Conservation (phyloP, 2,113 vertebrate species). For the Brienomyrus longianalis region DNA sequence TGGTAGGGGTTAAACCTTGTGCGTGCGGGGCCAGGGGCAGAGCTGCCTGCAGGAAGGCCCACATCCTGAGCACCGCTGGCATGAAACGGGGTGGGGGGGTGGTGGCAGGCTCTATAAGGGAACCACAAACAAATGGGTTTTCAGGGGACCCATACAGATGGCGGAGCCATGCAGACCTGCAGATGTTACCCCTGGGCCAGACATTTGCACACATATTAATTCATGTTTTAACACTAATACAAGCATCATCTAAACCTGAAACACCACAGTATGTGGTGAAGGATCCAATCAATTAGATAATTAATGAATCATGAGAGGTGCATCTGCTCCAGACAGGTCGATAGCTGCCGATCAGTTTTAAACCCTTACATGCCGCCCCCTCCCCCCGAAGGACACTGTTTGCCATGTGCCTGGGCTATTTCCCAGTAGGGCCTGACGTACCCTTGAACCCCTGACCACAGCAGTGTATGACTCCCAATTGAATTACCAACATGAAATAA, state of each 20-base stretch:
- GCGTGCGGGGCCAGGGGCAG: background rate
- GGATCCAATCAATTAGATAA: background rate
- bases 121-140: background rate
- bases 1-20: background rate
- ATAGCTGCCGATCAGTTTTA: background rate
- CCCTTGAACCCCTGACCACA: background rate
- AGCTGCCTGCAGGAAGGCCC: background rate
- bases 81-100: background rate
- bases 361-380: background rate
- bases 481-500: slow-evolving; percentile 57
- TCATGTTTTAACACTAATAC: background rate
- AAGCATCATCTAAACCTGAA: background rate
- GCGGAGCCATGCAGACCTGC: background rate
- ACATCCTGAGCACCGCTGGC: slow-evolving; percentile 19
- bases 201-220: background rate
- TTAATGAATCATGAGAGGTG: background rate
- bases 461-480: slow-evolving; percentile 3
- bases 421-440: background rate
- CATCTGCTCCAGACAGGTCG: background rate
- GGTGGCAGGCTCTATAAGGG: background rate
- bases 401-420: background rate
- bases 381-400: background rate
- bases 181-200: background rate
- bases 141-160: background rate
- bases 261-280: background rate